Base-by-base conservation (phyloP, 2,113 vertebrate genomes). In the Isichthys henryi region DNA sequence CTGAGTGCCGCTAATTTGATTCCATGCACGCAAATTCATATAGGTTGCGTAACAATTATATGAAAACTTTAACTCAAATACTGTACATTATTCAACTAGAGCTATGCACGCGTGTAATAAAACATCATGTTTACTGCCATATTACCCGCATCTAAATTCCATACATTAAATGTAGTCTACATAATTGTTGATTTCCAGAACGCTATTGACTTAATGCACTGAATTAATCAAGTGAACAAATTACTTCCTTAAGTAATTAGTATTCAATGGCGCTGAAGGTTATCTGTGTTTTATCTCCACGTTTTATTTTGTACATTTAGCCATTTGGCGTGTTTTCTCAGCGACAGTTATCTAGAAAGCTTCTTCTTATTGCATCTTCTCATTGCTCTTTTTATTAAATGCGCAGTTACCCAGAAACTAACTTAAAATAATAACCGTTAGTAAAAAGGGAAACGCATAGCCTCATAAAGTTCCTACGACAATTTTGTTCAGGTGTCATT, bases 391-490 rank as follows among this genome's bases (percentile, higher is more conserved):
- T 19, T 50, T 10, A 27, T 23, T 31, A 53, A 52, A 87, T 82
- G 46, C 62, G 9, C 48, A 49, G 66, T 89, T 39, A 19, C 17
- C 9, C 70, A 7, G 9, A 87, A 39, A 50, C 21, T 87, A 31
- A 19, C 31, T 9, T 21, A 5, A 53, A 27, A 88, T 19, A 45
- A 43, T 83, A 9, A 21, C 15, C 11, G 39, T 82, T 13, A 89
- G n/a, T 89, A 39, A 70, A 58, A 70, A 31, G n/a, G 3, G 15
- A 23, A 86, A 85, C n/a, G 92, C 90, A 90, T 91, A 91, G 19
- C 93, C 92, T 92, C 94, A 93, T 82, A 94, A 94, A 83, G 89
- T 91, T 91, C 93, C 93, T 93, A 94, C 91, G 92, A 93, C 93
- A 93, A 45, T 91, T 92, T 90, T 90, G 46, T 91, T 91, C 80